Evolutionary conservation across 2,888 invertebrate species (phyloP).

Genomic region (Eupithecia tripunctaria): DNA sequence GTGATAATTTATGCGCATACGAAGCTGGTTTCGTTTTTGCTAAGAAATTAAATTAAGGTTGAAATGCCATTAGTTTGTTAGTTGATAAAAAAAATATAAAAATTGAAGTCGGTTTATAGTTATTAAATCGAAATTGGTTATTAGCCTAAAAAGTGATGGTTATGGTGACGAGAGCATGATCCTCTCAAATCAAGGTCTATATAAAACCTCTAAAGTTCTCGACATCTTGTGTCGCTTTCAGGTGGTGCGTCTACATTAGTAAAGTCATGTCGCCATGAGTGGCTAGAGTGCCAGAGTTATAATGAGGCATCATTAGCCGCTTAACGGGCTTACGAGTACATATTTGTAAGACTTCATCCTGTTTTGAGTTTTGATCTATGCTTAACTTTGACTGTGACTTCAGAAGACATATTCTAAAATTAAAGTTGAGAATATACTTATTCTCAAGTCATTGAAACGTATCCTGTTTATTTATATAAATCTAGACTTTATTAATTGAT

Average conservation of each 20-base stretch:
- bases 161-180: background rate
- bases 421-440: background rate
- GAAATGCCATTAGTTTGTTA: background rate
- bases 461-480: background rate
- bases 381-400: background rate
- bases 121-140: no score
- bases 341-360: slow-evolving; percentile 25
- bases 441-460: background rate
- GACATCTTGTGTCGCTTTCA: slow-evolving; percentile 10
- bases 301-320: slow-evolving; percentile 24
- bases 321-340: slow-evolving; percentile 17
- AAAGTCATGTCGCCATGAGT: slow-evolving; percentile 15
- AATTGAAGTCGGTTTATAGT: no score
- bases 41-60: background rate
- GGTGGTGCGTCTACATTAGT: slow-evolving; percentile 10
- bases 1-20: slow-evolving; percentile 41
- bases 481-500: background rate
- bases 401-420: background rate
- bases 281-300: slow-evolving; percentile 18
- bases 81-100: no score
- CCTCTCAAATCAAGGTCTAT: background rate
- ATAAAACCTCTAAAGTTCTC: background rate
- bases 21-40: slow-evolving; percentile 19
- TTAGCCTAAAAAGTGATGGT: background rate
- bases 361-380: background rate